Evolutionary conservation across 2,888 invertebrate genomes (phyloP), one percentile per base, ranked within the genome.

Genomic region (Meganola albula): DNA sequence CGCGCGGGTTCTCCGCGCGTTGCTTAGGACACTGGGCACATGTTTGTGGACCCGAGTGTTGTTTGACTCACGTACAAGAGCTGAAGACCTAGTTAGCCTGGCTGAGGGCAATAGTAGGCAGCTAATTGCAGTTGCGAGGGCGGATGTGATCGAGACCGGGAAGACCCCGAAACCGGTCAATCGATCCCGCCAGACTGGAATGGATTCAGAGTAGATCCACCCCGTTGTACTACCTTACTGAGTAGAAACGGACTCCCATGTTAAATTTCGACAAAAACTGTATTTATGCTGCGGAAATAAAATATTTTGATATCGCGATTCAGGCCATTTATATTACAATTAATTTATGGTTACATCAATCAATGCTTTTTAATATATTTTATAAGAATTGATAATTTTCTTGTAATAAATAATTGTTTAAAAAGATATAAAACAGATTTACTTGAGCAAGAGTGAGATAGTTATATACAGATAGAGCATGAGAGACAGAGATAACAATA

Each of bases 171-270:
- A n/a, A n/a, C n/a, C n/a, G n/a, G n/a, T n/a, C n/a, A n/a, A n/a
- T n/a, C n/a, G n/a, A n/a, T n/a, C n/a, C 6, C 16, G 6, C 16
- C 16, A 16, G 16, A 16, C 16, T 4, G 47, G 40, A 41, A 39
- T 39, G 53, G 61, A 61, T 27, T 61, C 52, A 57, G 48, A 5
- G 49, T 58, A 70, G 73, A 52, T 64, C 62, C 58, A 56, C 53
- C 58, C 63, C 52, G 24, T n/a, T n/a, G 40, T 31, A 67, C 70
- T 68, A 63, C 61, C 44, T 49, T 10, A 58, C 76, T 72, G 70
- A 45, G 73, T 74, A 74, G 75, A 70, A 74, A 69, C 57, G 74
- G 74, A 75, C 74, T 61, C 68, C 69, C 61, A n/a, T 7, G 8
- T 20, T 16, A 16, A 20, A n/a, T n/a, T n/a, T n/a, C n/a, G n/a